Conservation (phyloP, 2,888 invertebrate species). For the Diarsia brunnea region DNA sequence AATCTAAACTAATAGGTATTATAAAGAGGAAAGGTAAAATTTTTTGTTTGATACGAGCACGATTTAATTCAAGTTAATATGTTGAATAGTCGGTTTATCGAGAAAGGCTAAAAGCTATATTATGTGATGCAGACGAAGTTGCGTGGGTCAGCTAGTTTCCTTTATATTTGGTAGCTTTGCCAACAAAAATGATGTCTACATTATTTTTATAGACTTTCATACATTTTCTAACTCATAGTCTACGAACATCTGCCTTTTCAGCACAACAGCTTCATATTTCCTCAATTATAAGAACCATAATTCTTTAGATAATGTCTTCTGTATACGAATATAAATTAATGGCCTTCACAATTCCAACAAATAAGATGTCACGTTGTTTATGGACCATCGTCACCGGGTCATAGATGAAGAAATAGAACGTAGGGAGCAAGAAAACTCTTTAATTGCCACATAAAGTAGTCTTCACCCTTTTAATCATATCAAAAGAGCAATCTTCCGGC, state of each 20-base stretch:
- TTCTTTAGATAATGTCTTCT: slow-evolving; percentile 35
- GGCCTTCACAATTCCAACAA: slow-evolving; percentile 41
- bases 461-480: slow-evolving; percentile 90
- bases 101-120: no score
- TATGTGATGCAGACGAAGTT: no score
- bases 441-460: slow-evolving; percentile 90
- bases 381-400: slow-evolving; percentile 50
- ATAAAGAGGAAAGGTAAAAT: no score
- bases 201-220: background rate
- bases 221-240: background rate
- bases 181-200: background rate
- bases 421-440: slow-evolving; percentile 82
- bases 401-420: slow-evolving; percentile 76
- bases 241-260: slow-evolving; percentile 3
- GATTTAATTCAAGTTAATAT: no score
- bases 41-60: no score
- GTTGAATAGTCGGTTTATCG: no score
- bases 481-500: slow-evolving; percentile 90
- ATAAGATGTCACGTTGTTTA: slow-evolving; percentile 57
- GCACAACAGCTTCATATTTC: slow-evolving; percentile 32
- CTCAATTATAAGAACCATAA: slow-evolving; percentile 41
- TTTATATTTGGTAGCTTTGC: slow-evolving; percentile 28
- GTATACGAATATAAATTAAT: slow-evolving; percentile 51
- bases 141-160: no score
- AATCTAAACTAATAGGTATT: no score